Base-by-base conservation (phyloP, 2,113 vertebrate species). In the Rhinogobius similis region DNA sequence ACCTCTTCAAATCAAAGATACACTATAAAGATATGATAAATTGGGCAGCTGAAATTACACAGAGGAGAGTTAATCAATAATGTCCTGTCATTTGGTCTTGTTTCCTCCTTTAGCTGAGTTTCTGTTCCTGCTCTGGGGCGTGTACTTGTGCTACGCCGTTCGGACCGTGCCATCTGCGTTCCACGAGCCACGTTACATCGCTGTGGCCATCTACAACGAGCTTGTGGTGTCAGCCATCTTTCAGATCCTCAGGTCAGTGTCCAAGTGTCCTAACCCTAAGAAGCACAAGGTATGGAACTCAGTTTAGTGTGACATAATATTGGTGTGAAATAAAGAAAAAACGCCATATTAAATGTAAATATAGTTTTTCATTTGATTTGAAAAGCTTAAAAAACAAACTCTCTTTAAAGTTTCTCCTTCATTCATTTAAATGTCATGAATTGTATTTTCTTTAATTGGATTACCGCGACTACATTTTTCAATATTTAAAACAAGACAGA, bases 111-210 rank as follows among this genome's bases (percentile, higher is more conserved):
- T 92, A 99, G 98, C 96, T 75, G 98, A 99, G 94, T 96, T 97
- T 91, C 92, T 98, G 72, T 98, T 99, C 93, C 95, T 99, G 86
- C 86, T 99, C 86, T 99, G 98, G 97, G 97, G 96, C 4, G 94
- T 98, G 82, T 98, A 98, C 91, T 94, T 99, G 86, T 99, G 96
- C 94, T 97, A 96, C 79, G 95, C 97, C 23, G 97, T 99, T 72
- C 93, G 97, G 83, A 96, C 95, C 36, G 94, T 99, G 3, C 97
- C 96, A 46, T 98, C 98, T 3, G 95, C 96, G 41, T 99, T 98
- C 89, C 96, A 99, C 29, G 98, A 99, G 91, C 97, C 98, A 1
- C 96, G 97, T 68, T 98, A 98, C 89, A 96, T 99, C 94, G 95
- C 97, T 38, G 94, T 96, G 68, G 96, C 97, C 75, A 93, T 99